These are phyloP conservation scores for Pollenia amentaria DNA, from an alignment of 2,888 invertebrate genomes.

Conservation along the genomic window DNA sequence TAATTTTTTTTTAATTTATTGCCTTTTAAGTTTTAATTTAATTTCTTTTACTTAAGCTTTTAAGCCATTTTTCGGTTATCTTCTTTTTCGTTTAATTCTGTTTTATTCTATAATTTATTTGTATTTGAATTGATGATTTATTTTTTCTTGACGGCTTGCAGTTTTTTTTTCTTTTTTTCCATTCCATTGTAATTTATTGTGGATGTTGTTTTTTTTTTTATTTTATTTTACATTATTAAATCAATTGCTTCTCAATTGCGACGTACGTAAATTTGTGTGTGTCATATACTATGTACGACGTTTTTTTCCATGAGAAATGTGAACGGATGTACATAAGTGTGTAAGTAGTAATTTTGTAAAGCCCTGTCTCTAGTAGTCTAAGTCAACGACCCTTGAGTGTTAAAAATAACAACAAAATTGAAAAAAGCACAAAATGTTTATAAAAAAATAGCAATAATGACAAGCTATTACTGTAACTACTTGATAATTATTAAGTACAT, in stretches of 20 bases:
- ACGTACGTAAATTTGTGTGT: conserved; percentile 42
- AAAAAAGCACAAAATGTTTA: conserved; percentile 25
- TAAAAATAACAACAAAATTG: conserved; percentile 25
- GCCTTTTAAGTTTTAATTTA: no score
- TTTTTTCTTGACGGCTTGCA: no score
- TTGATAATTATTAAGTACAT: not conserved
- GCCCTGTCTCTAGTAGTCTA: conserved; percentile 15
- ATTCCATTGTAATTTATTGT: conserved; percentile 43
- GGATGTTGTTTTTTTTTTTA: conserved; percentile 13
- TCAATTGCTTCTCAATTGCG: conserved; percentile 69
- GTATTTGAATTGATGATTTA: not conserved
- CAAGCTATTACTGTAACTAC: conserved; percentile 35
- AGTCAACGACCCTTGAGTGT: conserved; percentile 64
- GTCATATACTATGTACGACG: conserved; percentile 7
- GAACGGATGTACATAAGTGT: not conserved
- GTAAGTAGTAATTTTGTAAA: conserved; percentile 41
- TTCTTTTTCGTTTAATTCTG: no score
- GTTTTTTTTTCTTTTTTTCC: not conserved
- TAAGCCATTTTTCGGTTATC: no score
- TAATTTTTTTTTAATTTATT: no score
- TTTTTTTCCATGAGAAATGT: conserved; percentile 4
- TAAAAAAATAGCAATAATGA: conserved; percentile 33
- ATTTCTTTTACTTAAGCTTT: no score
- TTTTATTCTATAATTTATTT: no score
- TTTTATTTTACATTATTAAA: conserved; percentile 41